Base-by-base conservation (phyloP, 2,797 vertebrate genomes). In the Urophycis tenuis region DNA sequence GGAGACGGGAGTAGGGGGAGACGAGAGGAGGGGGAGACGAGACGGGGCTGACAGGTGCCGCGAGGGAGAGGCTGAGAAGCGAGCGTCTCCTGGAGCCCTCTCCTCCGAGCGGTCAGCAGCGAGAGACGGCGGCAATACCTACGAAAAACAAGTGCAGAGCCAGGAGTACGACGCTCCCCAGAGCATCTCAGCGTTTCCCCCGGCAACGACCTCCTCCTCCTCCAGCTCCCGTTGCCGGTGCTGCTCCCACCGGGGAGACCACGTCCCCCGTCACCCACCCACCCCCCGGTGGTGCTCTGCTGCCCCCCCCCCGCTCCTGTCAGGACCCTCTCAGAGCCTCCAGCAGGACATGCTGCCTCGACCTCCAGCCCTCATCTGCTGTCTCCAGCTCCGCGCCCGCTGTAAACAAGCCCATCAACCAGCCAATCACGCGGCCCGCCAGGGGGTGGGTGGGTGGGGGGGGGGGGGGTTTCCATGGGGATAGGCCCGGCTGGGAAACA, bases 121-220 rank as follows among this genome's bases (percentile, higher is more conserved):
- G 11, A 60, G 53, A 60, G 53, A n/a, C 7, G 53, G n/a, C 8
- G 64, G 75, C 73, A 80, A 87, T 90, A 96, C 95, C 92, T 95
- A 96, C 95, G 90, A 87, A 81, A 96, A 94, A 92, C 95, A 96
- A 88, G 15, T 86, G 88, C 88, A 92, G 75, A 96, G 92, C 93
- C 94, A 95, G 82, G 89, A 79, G 89, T 92, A 89, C 80, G 93
- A 80, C 81, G 92, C 90, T 82, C 90, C 93, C 94, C 94, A 95
- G 84, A 95, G 88, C 95, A 96, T 93, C 85, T 91, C 67, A 77
- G 77, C 75, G 77, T 60, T 25, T 25, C 53, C 53, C 53, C 6
- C 53, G 22, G 22, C n/a, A n/a, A n/a, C n/a, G 9, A n/a, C 53
- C 53, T 25, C 53, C 53, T 60, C 22, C 53, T 53, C 36, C 36